phyloP scores from a whole-genome alignment of 2,113 vertebrate species.

The Scartelaos histophorus region DNA sequence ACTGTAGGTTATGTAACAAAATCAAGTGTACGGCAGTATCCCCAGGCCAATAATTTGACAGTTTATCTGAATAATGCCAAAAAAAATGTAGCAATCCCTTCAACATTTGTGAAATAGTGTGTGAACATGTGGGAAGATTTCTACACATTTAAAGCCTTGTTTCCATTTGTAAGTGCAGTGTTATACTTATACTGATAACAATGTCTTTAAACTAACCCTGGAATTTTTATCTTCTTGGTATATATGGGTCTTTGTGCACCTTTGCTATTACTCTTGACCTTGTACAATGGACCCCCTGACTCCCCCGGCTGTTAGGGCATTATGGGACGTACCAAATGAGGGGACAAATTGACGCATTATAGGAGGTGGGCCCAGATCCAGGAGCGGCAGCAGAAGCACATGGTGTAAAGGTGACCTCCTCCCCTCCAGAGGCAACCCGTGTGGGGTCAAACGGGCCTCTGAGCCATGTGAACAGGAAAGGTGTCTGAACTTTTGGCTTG shows the following conservation, averaged over 20 bases:
- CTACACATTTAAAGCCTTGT: no score
- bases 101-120: no score
- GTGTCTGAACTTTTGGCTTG: conserved; percentile 93
- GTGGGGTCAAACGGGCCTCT: conserved; percentile 61
- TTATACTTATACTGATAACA: no score
- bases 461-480: conserved; percentile 91
- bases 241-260: conserved; percentile 19
- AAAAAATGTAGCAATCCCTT: no score
- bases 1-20: no score
- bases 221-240: no score
- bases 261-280: conserved; percentile 27
- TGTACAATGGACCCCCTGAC: conserved; percentile 48
- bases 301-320: conserved; percentile 57
- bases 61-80: no score
- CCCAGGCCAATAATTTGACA: no score
- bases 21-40: no score
- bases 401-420: conserved; percentile 51
- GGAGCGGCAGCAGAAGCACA: conserved; percentile 30
- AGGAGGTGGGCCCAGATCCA: conserved; percentile 45
- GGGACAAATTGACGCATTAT: conserved; percentile 65
- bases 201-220: no score
- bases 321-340: conserved; percentile 60
- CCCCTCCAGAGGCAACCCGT: conserved; percentile 35
- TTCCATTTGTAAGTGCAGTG: no score
- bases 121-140: no score